These are phyloP conservation scores for Pristionchus fissidentatus DNA, from an alignment of 2,888 invertebrate species.

Conservation along the genomic window DNA sequence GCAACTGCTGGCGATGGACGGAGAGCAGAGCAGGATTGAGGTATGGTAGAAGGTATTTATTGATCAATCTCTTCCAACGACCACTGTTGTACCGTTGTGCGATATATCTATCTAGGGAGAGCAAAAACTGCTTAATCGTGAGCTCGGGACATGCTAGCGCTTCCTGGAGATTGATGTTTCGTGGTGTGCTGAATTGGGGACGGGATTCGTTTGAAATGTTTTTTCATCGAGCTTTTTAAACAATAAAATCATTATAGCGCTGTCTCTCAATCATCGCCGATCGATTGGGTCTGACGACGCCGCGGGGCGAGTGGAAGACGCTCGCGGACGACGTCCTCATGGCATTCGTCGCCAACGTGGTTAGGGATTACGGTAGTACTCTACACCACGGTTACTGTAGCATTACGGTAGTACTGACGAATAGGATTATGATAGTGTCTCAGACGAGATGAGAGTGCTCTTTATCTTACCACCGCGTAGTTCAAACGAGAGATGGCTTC, in stretches of 20 bases:
- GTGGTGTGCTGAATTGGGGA: no score
- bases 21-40: slow-evolving; percentile 46
- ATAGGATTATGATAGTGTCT: no score
- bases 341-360: slow-evolving; percentile 36
- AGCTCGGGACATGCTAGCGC: no score
- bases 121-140: no score
- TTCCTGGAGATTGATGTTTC: no score
- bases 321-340: slow-evolving; percentile 25
- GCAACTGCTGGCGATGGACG: slow-evolving; percentile 48
- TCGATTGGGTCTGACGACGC: neutral
- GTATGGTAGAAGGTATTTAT: neutral
- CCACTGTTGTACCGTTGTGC: no score
- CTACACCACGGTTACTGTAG: neutral
- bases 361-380: neutral
- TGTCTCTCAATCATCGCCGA: slow-evolving; percentile 33
- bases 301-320: neutral
- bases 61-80: no score
- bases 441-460: no score
- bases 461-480: no score
- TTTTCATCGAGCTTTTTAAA: neutral
- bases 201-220: neutral
- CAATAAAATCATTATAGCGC: neutral
- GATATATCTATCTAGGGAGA: no score
- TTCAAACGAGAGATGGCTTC: no score
- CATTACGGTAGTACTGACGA: no score